Base-by-base conservation (phyloP, 2,797 vertebrate genomes). In the Phalanger gymnotis region DNA sequence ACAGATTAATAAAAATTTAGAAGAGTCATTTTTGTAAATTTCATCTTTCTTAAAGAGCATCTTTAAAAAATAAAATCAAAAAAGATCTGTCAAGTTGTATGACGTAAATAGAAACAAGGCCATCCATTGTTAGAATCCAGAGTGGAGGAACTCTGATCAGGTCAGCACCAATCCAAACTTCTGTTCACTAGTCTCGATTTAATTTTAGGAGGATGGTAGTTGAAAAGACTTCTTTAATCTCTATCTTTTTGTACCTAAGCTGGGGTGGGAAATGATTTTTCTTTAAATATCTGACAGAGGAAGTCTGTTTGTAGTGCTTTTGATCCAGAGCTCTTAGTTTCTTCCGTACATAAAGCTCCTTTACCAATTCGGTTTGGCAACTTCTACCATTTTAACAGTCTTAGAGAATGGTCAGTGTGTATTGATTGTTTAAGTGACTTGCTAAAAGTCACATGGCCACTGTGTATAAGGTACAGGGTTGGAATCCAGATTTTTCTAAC, bases 1-100 rank as follows among this genome's bases (percentile, higher is more conserved):
- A 93, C 52, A 96, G 57, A 96, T 97, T 96, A 94, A 87, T 94
- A 94, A 96, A 96, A 97, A 95, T 95, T 22, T 81, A 34, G 92
- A 94, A 53, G n/a, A 53, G 25, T 16, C 93, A 40, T 96, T 90
- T 94, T 96, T 52, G 66, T 66, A 51, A 95, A 2, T 95, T 96
- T 98, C 95, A 93, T 58, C 58, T 66, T 90, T 30, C 47, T 90
- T 92, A 91, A 94, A 94, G 91, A 95, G 66, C 81, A 92, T 73
- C 61, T 91, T 51, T n/a, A 87, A 92, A 95, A 95, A 93, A 95
- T 54, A 66, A 96, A 95, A 97, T 94, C 54, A 93, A 92, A 90
- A 97, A 96, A 95, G 13, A 94, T 30, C 94, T 93, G 89, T 94
- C 25, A 58, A 55, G 47, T 89, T 53, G 34, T 5, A 90, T 30